Conservation (phyloP, 2,797 vertebrate species). For the Novumbra hubbsi region DNA sequence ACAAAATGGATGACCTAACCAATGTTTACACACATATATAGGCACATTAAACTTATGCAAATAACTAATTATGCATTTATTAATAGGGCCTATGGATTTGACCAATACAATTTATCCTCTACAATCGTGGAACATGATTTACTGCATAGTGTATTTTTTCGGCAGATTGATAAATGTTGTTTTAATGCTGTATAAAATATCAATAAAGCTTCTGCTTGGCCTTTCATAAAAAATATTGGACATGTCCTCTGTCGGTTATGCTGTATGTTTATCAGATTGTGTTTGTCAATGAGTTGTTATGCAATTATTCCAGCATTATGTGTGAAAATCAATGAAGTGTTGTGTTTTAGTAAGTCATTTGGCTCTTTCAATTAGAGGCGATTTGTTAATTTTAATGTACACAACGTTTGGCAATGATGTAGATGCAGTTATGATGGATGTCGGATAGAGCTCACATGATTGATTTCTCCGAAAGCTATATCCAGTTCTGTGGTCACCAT, state of each 20-base stretch:
- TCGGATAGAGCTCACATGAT: not conserved
- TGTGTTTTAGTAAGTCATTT: not conserved
- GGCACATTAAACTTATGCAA: no score
- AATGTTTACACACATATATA: no score
- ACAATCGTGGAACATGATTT: no score
- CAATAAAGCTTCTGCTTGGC: not conserved
- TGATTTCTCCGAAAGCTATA: conserved; percentile 1
- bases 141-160: no score
- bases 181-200: conserved; percentile 7
- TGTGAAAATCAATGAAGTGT: not conserved
- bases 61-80: no score
- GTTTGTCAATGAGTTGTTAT: conserved; percentile 6
- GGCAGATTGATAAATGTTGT: not conserved
- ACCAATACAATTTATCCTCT: no score
- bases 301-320: not conserved
- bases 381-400: not conserved
- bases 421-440: not conserved
- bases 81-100: no score
- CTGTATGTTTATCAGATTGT: conserved; percentile 1
- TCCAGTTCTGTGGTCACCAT: conserved; percentile 17
- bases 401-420: not conserved
- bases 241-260: not conserved
- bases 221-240: conserved; percentile 8
- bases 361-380: not conserved
- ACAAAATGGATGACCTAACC: no score